Percentiles rank a stretch among this genome's conserved stretches.
These are phyloP conservation scores for Agapornis roseicollis DNA, from an alignment of 2,113 vertebrate genomes.

Conservation along the genomic window DNA sequence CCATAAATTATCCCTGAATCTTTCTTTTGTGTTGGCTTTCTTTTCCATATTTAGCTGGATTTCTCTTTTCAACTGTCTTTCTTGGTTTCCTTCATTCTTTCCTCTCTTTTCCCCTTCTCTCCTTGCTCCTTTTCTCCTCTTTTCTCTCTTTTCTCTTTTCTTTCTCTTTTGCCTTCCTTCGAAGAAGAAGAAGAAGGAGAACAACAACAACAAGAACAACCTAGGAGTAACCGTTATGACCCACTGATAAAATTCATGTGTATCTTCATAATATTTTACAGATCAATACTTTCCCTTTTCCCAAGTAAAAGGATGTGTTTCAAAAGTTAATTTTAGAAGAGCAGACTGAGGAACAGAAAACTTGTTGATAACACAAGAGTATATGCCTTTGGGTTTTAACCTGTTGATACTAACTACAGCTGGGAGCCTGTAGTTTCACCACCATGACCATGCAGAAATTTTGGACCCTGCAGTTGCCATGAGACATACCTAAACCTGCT, in stretches of 20 bases:
- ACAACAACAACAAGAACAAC: too few species aligned
- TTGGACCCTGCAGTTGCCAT: neutral
- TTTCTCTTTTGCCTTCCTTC: fast-evolving
- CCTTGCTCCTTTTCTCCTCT: fast-evolving
- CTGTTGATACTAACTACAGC: neutral
- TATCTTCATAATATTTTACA: neutral
- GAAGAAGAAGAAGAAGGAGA: too few species aligned
- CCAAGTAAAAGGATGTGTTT: neutral
- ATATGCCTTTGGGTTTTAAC: neutral
- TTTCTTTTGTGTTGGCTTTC: slow-evolving; percentile 19
- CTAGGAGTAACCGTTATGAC: neutral
- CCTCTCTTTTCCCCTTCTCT: fast-evolving
- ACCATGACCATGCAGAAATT: neutral
- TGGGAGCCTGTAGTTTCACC: neutral
- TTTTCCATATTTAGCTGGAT: slow-evolving; percentile 32
- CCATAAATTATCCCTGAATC: slow-evolving; percentile 22
- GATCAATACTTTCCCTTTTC: neutral
- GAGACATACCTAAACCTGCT: neutral
- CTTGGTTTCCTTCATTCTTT: neutral
- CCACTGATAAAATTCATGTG: neutral
- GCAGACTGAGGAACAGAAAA: neutral
- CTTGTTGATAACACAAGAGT: neutral
- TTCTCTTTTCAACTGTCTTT: neutral
- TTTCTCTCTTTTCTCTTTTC: fast-evolving
- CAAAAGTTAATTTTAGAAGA: neutral